Percentiles rank a stretch among this genome's conserved stretches.
These are phyloP conservation scores for Ectropis grisescens DNA, from an alignment of 1,140 invertebrate species.

Conservation along the genomic window DNA sequence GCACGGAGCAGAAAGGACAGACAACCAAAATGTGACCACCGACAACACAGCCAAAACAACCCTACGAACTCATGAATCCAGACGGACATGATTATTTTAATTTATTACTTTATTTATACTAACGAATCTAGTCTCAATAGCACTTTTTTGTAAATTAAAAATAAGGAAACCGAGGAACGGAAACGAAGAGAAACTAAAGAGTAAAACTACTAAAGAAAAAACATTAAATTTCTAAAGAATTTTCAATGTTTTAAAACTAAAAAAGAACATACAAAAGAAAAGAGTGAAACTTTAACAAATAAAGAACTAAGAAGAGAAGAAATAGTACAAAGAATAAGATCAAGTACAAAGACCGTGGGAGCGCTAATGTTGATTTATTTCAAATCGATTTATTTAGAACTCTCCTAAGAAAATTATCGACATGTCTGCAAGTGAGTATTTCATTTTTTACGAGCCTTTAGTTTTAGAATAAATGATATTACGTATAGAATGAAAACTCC, in stretches of 20 bases:
- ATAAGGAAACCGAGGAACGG: too few relatives aligned
- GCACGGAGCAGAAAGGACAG: slow-evolving; percentile 16
- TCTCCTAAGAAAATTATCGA: slow-evolving; percentile 28
- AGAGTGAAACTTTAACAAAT: slow-evolving; percentile 44
- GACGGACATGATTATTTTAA: slow-evolving; percentile 57
- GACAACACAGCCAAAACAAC: slow-evolving; percentile 36
- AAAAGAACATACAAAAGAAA: too few relatives aligned
- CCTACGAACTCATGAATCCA: slow-evolving; percentile 52
- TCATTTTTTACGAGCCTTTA: slow-evolving; percentile 1
- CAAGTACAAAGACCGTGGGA: slow-evolving; percentile 32
- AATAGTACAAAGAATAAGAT: slow-evolving; percentile 47
- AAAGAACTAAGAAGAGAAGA: slow-evolving; percentile 23
- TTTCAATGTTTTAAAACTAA: too few relatives aligned
- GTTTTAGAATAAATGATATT: too few relatives aligned
- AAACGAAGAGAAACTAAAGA: too few relatives aligned
- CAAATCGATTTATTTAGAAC: slow-evolving; percentile 57
- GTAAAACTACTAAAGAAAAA: too few relatives aligned
- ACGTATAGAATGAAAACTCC: too few relatives aligned
- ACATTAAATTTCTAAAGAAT: too few relatives aligned
- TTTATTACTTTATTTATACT: slow-evolving; percentile 51
- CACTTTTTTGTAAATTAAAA: slow-evolving; percentile 28
- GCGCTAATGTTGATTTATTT: slow-evolving; percentile 51
- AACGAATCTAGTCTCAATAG: slow-evolving; percentile 64
- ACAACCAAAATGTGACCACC: slow-evolving; percentile 60
- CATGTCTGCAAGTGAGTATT: slow-evolving; percentile 58